These are phyloP conservation scores for Peromyscus attwateri DNA, from an alignment of 2,797 vertebrate genomes.

Conservation along the genomic window DNA sequence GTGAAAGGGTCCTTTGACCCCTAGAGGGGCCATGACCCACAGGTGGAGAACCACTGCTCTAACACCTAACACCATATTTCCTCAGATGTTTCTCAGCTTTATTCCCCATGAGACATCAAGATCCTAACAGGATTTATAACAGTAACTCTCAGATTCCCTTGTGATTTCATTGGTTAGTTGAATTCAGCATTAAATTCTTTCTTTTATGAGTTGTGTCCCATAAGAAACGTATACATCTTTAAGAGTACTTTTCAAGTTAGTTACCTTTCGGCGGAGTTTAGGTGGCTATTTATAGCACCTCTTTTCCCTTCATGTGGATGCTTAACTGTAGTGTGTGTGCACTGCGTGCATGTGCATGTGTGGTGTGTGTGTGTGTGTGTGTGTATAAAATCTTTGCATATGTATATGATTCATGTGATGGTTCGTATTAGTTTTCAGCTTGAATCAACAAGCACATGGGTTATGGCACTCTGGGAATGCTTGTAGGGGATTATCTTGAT, in stretches of 20 bases:
- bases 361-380: neutral
- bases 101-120: neutral
- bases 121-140: neutral
- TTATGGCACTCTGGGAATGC: neutral
- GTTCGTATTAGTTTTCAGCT: neutral
- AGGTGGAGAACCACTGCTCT: neutral
- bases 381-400: neutral
- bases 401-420: neutral
- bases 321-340: neutral
- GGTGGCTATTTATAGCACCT: neutral
- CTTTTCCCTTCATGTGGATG: neutral
- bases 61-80: neutral
- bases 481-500: neutral
- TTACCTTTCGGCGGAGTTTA: neutral
- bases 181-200: neutral
- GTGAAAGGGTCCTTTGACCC: neutral
- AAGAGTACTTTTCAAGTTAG: conserved; percentile 12
- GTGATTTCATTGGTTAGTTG: neutral
- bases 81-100: neutral
- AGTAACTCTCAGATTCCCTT: neutral
- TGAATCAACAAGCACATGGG: neutral
- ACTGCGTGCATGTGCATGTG: neutral
- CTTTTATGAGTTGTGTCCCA: neutral
- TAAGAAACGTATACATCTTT: neutral
- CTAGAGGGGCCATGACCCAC: neutral